phyloP scores from a whole-genome alignment of 2,888 invertebrate species.

The Drosophila longiperda region DNA sequence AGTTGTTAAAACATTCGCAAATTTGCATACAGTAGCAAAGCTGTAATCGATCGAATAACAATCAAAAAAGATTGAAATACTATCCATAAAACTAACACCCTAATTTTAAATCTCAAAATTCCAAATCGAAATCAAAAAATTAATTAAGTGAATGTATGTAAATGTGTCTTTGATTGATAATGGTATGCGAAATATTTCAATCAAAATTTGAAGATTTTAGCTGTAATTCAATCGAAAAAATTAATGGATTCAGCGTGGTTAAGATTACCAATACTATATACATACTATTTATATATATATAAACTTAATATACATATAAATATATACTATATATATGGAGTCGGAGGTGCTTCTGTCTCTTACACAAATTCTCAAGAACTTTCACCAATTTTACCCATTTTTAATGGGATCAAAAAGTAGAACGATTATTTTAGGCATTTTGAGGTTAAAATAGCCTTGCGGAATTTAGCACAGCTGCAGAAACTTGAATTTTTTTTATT shows the following conservation, averaged over 20 bases:
- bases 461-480: neutral
- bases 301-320: too few species aligned
- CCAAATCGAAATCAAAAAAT: neutral
- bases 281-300: neutral
- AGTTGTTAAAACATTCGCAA: neutral
- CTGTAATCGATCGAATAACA: neutral
- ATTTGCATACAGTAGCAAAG: neutral
- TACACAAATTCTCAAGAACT: neutral
- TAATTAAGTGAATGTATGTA: neutral
- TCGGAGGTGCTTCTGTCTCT: neutral
- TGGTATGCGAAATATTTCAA: neutral
- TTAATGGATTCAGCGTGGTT: neutral
- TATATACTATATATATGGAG: too few species aligned
- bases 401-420: neutral
- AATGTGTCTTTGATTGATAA: neutral
- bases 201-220: neutral
- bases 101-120: neutral
- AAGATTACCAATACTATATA: neutral
- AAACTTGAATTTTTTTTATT: neutral
- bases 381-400: neutral
- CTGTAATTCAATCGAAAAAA: neutral
- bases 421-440: neutral
- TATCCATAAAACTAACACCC: neutral
- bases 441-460: neutral
- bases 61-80: neutral